These are phyloP conservation scores for Cuculus canorus DNA, from an alignment of 2,797 vertebrate species.

Conservation along the genomic window DNA sequence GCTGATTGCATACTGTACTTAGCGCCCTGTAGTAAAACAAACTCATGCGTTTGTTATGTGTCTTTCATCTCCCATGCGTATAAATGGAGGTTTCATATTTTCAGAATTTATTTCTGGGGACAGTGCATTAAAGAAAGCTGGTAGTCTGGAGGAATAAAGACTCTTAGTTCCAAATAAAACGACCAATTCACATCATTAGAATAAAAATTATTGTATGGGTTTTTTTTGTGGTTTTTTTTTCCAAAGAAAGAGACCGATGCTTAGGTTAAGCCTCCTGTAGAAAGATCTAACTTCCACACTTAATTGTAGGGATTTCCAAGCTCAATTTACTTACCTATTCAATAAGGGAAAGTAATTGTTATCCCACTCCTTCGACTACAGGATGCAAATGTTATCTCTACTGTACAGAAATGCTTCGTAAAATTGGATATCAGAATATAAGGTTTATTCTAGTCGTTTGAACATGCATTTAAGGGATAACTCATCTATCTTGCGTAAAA, in stretches of 20 bases:
- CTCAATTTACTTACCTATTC: constrained; percentile 41
- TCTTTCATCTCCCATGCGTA: background rate
- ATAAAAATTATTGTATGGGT: constrained; percentile 13
- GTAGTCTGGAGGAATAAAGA: background rate
- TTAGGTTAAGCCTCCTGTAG: background rate
- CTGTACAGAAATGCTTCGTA: constrained; percentile 29
- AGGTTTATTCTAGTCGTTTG: background rate
- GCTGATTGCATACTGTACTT: too few relatives aligned
- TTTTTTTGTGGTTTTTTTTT: background rate
- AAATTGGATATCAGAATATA: constrained; percentile 15
- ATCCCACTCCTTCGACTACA: constrained; percentile 2
- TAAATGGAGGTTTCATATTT: background rate
- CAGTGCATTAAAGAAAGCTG: background rate
- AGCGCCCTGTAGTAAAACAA: too few relatives aligned
- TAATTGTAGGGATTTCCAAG: constrained; percentile 41
- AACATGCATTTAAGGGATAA: background rate
- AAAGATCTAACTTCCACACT: background rate
- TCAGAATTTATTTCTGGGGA: constrained; percentile 9
- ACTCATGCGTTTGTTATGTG: background rate
- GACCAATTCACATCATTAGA: background rate
- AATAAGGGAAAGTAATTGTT: constrained; percentile 29
- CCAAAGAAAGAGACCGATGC: background rate
- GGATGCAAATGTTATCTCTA: constrained; percentile 35
- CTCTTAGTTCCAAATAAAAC: background rate
- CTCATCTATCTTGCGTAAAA: background rate